Evolutionary conservation across 35 echinoderm and acorn worm species (phyloP), one percentile per base, ranked within the genome.

Genomic region (Apostichopus japonicus): DNA sequence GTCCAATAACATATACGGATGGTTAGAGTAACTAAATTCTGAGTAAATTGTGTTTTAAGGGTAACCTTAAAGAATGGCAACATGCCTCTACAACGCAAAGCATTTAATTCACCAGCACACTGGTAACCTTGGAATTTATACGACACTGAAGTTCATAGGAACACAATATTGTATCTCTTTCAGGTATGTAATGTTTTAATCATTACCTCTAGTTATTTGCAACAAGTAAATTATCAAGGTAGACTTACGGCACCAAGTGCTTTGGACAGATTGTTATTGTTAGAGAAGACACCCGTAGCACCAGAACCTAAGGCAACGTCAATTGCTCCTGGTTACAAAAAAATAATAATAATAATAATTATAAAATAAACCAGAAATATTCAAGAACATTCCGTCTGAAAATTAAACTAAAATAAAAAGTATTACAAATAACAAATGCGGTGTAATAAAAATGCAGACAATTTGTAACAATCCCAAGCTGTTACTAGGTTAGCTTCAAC

Each of bases 241-340:
- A 67, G 63, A 86, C 95, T 87, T 72, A 96, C 95, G 56, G 92
- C 56, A 65, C 88, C 83, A 65, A 96, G 87, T 27, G 24, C 56
- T 25, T 93, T 80, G 94, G 92, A 98, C 58, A 98, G 58, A 5
- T 93, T 75, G 9, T 76, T 77, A 53, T 94, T 94, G 63, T 94
- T 98, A 15, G 94, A 92, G 57, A 95, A 98, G 7, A 94, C 91
- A 8, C 96, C 96, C 15, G 96, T 88, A 83, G 94, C 96, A 13
- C 88, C 96, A 52, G 94, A 93, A 33, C 96, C 96, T 56, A 98
- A 92, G 6, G 96, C 96, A 72, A 98, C 94, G 90, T 94, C 88
- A 23, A 98, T 90, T 23, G 96, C 94, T 79, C 96, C 96, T 98
- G 79, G 33, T 44, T 44, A 44, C 3, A 80, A 86, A 23, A 79